Percentiles rank a stretch among this genome's conserved stretches.
phyloP scores from a whole-genome alignment of 2,888 invertebrate genomes.

The Metacarcinus magister region DNA sequence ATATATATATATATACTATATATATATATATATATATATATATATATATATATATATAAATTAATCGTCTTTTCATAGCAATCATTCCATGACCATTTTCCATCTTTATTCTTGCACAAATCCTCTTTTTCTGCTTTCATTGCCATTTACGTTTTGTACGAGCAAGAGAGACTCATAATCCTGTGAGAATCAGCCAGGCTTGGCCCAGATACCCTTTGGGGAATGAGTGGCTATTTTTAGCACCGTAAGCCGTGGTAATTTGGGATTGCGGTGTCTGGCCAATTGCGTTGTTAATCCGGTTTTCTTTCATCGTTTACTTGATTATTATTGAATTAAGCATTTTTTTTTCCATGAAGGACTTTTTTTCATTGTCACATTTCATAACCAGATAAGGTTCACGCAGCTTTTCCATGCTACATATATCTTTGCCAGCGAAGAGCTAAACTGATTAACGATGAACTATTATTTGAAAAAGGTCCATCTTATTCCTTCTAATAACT shows the following conservation, averaged over 20 bases:
- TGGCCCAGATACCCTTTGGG: neutral
- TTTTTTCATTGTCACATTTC: neutral
- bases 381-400: neutral
- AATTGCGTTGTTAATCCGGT: neutral
- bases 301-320: neutral
- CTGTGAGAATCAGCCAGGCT: neutral
- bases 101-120: neutral
- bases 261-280: neutral
- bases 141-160: neutral
- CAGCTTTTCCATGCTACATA: neutral
- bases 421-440: neutral
- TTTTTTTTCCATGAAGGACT: neutral
- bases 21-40: too few species aligned
- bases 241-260: neutral
- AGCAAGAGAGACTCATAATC: neutral
- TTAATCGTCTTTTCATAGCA: neutral
- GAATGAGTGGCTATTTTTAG: neutral
- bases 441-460: neutral
- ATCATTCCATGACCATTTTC: neutral
- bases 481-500: neutral
- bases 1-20: too few species aligned
- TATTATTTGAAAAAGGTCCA: neutral
- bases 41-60: slow-evolving; percentile 35
- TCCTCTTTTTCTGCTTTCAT: neutral
- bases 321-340: neutral